Evolutionary conservation across 2,797 vertebrate genomes (phyloP), one percentile per base, ranked within the genome.

Genomic region (Amazonetta brasiliensis): DNA sequence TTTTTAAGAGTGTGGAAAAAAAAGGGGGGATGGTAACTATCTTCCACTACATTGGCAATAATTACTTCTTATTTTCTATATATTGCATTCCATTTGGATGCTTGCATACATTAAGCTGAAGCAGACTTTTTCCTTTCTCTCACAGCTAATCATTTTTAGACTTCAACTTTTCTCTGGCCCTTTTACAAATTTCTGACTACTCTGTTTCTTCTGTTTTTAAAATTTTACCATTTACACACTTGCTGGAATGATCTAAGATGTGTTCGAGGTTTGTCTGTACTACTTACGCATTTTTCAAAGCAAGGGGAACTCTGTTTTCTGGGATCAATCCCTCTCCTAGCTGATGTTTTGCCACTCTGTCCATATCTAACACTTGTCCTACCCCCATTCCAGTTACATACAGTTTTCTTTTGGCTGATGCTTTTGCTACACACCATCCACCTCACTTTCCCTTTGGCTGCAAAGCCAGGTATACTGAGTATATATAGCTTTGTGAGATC

Each of bases 321-420:
- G 90, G 52, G 76, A 79, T 84, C 79, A 74, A 60, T 71, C 74
- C 35, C 79, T 91, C 52, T 95, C 92, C 59, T 84, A 35, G 19
- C 26, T 88, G 76, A 46, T 48, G 6, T 55, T 91, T 87, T 95
- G 88, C 92, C 94, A 72, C 66, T 56, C 3, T 90, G 54, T 85
- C 77, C 43, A 55, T 86, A 93, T 64, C 73, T 62, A 92, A 89
- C 39, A 78, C 75, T 92, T 90, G 10, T 86, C 44, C 63, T 89
- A 73, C 39, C 35, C 88, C 74, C 54, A 20, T 94, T 85, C 91
- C 79, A 19, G n/a, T 39, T 72, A 68, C 56, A 25, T 18, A 67
- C 35, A 54, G 5, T 95, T 84, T 50, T 87, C 91, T 86, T 89
- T 93, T 72, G 87, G 78, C 73, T 96, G 79, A 86, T 84, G 86